phyloP scores from a whole-genome alignment of 2,113 vertebrate species.

The Arvicanthis niloticus region DNA sequence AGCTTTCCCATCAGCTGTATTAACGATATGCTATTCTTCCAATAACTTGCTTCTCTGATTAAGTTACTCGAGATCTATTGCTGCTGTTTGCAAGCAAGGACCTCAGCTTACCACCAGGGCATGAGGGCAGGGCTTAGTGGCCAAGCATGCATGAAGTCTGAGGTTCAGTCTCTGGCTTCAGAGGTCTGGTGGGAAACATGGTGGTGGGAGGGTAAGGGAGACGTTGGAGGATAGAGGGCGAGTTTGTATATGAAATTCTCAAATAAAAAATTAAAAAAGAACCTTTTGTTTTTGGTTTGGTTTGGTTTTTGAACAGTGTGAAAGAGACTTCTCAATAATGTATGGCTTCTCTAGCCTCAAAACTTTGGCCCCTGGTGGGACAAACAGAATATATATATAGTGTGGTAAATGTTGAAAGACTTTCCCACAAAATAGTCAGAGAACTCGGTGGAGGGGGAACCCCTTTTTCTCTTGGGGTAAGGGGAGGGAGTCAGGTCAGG shows the following conservation, averaged over 20 bases:
- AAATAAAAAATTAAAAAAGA: not conserved
- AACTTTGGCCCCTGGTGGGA: not conserved
- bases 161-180: not conserved
- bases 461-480: not conserved
- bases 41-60: not conserved
- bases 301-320: not conserved
- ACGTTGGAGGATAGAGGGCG: not conserved
- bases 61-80: not conserved
- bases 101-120: not conserved
- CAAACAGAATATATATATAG: not conserved
- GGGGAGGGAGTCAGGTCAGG: not conserved
- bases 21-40: too few relatives aligned
- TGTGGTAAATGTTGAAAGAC: not conserved
- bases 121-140: too few relatives aligned
- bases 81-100: not conserved
- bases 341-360: not conserved
- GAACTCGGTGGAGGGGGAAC: not conserved
- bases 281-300: too few relatives aligned
- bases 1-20: not conserved
- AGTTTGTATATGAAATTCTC: not conserved
- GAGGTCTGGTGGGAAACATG: not conserved
- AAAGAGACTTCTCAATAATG: slow-evolving; percentile 35
- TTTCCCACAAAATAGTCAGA: not conserved
- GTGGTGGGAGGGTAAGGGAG: not conserved
- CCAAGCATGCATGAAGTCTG: too few relatives aligned